A percentile compares a stretch with the other conserved stretches of the same genome.
These are phyloP conservation scores for Parnassius mnemosyne DNA, from an alignment of 2,888 invertebrate genomes.

Conservation along the genomic window DNA sequence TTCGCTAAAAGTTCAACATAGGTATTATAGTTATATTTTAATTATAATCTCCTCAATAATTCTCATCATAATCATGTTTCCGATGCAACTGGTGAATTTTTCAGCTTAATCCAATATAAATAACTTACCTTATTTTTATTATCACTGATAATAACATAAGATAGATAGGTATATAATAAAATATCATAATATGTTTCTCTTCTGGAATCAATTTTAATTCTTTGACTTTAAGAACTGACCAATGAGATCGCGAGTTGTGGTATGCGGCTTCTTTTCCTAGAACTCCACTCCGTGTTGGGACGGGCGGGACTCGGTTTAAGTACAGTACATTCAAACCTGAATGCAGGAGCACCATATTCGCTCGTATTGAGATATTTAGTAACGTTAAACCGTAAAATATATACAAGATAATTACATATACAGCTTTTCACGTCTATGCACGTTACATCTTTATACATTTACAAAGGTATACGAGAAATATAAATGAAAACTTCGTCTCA, in stretches of 20 bases:
- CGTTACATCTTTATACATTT: too few species aligned
- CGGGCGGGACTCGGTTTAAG: slow-evolving; percentile 35
- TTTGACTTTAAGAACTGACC: slow-evolving; percentile 54
- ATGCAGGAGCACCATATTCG: slow-evolving; percentile 15
- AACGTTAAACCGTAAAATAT: slow-evolving; percentile 18
- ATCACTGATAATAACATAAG: too few species aligned
- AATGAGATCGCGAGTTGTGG: slow-evolving; percentile 60
- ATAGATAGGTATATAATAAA: too few species aligned
- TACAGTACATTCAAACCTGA: slow-evolving; percentile 22
- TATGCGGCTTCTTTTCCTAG: slow-evolving; percentile 78
- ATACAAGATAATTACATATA: neutral
- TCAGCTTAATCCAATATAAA: neutral
- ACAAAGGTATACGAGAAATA: too few species aligned
- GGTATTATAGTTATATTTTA: too few species aligned
- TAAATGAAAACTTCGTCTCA: too few species aligned
- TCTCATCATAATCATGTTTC: too few species aligned
- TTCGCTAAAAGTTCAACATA: too few species aligned
- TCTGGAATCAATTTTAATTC: slow-evolving; percentile 40
- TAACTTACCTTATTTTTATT: neutral
- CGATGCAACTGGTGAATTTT: too few species aligned
- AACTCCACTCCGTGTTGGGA: slow-evolving; percentile 52
- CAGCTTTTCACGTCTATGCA: too few species aligned
- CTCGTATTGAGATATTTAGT: slow-evolving; percentile 26
- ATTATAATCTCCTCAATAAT: too few species aligned
- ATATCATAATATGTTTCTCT: slow-evolving; percentile 24